Conservation (phyloP, 2,113 vertebrate genomes). For the Centropus bengalensis region DNA sequence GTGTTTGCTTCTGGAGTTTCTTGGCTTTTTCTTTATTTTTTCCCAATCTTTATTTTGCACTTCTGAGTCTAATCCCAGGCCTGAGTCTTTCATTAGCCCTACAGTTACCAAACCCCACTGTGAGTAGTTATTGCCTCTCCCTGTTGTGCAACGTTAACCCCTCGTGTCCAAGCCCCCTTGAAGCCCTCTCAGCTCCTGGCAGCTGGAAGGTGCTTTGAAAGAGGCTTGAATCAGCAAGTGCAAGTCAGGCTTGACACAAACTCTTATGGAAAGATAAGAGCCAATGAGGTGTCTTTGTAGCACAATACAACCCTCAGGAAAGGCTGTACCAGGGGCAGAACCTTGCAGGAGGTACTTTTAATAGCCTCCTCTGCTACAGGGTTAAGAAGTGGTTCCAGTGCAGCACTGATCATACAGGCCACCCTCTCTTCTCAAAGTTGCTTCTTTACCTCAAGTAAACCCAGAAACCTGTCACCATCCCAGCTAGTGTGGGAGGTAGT, state of each 20-base stretch:
- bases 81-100: neutral
- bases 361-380: rapidly evolving
- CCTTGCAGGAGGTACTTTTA: neutral
- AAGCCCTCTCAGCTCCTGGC: neutral
- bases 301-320: neutral
- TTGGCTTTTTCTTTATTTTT: neutral
- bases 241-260: neutral
- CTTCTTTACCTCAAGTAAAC: neutral
- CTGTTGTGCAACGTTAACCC: rapidly evolving
- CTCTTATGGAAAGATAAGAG: neutral
- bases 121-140: neutral
- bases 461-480: rapidly evolving
- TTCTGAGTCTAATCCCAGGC: neutral
- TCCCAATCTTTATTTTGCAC: neutral
- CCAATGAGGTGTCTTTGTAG: neutral
- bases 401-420: neutral
- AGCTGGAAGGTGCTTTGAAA: neutral
- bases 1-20: neutral
- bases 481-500: neutral
- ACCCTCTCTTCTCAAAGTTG: neutral
- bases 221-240: neutral
- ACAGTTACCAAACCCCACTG: neutral
- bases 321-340: neutral
- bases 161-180: neutral
- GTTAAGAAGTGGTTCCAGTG: neutral